Evolutionary conservation across 2,113 vertebrate species (phyloP).

Genomic region (Rattus rattus): DNA sequence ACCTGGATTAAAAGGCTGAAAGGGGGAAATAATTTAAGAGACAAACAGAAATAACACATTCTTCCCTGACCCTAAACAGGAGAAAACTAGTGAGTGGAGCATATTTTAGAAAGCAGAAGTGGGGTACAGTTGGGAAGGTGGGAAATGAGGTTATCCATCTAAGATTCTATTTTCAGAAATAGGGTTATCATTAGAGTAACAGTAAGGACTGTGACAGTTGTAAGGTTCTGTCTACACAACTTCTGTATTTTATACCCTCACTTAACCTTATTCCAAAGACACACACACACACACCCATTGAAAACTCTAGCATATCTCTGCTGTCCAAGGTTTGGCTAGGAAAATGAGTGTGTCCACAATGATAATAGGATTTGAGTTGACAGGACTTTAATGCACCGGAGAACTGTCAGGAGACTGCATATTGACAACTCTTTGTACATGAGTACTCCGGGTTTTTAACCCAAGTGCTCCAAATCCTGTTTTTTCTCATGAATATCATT

Average conservation of each 20-base stretch:
- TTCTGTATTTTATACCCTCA: neutral
- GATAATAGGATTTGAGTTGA: neutral
- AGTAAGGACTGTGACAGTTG: neutral
- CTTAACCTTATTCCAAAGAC: neutral
- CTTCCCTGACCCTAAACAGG: neutral
- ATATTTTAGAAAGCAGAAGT: neutral
- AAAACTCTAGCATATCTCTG: neutral
- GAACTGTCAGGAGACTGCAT: neutral
- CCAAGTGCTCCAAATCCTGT: neutral
- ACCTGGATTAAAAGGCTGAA: slow-evolving; percentile 24
- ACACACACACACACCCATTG: neutral
- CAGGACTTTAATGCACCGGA: neutral
- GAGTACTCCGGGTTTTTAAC: neutral
- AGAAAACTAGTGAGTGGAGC: neutral
- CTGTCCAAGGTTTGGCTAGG: neutral
- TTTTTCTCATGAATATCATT: neutral
- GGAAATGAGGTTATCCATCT: neutral
- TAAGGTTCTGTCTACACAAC: neutral
- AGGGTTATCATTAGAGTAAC: neutral
- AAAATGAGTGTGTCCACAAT: neutral
- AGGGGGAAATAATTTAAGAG: neutral
- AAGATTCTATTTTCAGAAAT: neutral
- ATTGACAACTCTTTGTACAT: neutral
- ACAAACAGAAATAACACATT: neutral
- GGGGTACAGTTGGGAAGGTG: neutral